Evolutionary conservation across 2,888 invertebrate genomes (phyloP).

Genomic region (Formica aserva): DNA sequence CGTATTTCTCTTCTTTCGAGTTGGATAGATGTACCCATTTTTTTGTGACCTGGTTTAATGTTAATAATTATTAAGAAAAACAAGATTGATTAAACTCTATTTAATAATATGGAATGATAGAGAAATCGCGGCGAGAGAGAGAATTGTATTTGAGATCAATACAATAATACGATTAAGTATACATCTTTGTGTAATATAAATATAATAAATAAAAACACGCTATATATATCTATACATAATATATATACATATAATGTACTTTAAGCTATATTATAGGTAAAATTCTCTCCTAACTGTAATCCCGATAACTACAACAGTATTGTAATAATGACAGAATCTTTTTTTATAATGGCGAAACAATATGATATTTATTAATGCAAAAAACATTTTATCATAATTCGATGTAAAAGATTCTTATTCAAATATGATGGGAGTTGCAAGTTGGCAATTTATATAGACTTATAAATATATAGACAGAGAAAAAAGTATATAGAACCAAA

Average conservation of each 20-base stretch:
- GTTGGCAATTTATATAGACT: too few species aligned
- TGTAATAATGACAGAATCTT: background rate
- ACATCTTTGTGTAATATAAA: constrained; percentile 84
- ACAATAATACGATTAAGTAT: constrained; percentile 82
- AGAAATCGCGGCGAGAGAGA: constrained; percentile 66
- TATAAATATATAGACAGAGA: background rate
- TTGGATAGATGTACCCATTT: constrained; percentile 74
- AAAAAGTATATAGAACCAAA: too few species aligned
- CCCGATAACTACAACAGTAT: background rate
- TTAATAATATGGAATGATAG: constrained; percentile 77
- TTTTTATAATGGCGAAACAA: background rate
- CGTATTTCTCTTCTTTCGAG: constrained; percentile 51
- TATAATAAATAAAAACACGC: constrained; percentile 81
- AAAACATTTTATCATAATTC: background rate
- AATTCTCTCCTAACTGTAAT: background rate
- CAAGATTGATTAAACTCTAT: constrained; percentile 77
- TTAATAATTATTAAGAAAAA: constrained; percentile 75
- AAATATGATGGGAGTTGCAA: background rate
- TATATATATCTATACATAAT: background rate
- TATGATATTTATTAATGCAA: background rate
- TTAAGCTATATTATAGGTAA: background rate
- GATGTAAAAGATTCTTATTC: background rate
- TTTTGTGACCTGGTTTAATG: constrained; percentile 82
- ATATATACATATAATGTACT: background rate
- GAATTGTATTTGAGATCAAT: constrained; percentile 81